These are phyloP conservation scores for Pegea sp. DNA, from an alignment of 23 tunicate genomes.

Conservation along the genomic window DNA sequence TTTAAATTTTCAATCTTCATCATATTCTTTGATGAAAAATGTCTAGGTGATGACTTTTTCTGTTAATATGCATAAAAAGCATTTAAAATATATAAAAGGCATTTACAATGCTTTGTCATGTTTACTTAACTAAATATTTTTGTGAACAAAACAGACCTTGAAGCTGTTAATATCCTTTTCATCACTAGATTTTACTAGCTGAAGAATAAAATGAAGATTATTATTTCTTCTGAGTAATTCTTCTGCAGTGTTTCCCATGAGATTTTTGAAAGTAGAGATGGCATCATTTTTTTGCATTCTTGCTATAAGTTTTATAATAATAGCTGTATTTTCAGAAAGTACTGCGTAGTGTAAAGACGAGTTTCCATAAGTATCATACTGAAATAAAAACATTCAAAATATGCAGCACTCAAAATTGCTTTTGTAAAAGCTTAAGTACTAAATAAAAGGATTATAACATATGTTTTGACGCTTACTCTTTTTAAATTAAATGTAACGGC, in stretches of 20 bases:
- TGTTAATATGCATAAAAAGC: too few species aligned
- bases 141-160: too few species aligned
- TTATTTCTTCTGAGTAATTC: neutral
- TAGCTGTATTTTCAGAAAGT: slow-evolving; percentile 5
- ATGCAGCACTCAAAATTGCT: neutral
- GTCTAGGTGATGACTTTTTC: too few species aligned
- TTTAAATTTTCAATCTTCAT: too few species aligned
- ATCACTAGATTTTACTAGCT: too few species aligned
- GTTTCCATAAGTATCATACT: slow-evolving; percentile 34
- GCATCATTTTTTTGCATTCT: neutral
- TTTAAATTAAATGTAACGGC: slow-evolving; percentile 31
- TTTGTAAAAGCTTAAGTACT: neutral
- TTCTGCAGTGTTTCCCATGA: neutral
- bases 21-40: too few species aligned
- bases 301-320: neutral
- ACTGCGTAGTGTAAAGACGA: slow-evolving; percentile 36
- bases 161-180: too few species aligned
- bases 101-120: too few species aligned
- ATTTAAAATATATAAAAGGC: too few species aligned
- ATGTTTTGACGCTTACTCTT: slow-evolving; percentile 10
- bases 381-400: neutral
- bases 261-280: neutral
- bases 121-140: too few species aligned
- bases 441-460: neutral
- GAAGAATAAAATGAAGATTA: too few species aligned